Base-by-base conservation (phyloP, 2,888 invertebrate genomes). In the Adelognathus sp. region DNA sequence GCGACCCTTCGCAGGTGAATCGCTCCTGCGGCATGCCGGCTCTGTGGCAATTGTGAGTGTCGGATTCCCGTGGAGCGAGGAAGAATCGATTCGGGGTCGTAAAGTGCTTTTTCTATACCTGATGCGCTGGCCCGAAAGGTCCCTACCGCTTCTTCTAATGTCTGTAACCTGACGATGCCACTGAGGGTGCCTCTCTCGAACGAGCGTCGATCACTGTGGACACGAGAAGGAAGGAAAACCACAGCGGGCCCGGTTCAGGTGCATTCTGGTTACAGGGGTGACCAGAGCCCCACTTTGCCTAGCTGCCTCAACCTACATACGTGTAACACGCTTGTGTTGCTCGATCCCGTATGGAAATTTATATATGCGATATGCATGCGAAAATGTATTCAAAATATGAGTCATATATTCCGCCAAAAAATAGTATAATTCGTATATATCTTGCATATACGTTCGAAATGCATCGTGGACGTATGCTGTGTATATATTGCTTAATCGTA, bases 1-100 rank as follows among this genome's bases (percentile, higher is more conserved):
- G 50, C 36, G 67, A 72, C 71, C 79, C 79, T 71, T 79, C 56
- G 75, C 79, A 79, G 79, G 79, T 79, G 79, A 27, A 66, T 4
- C 18, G 69, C 31, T 54, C 21, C 41, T 64, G 50, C n/a, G n/a
- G n/a, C n/a, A 14, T 9, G 60, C 60, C 27, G 24, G 21, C 24
- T 52, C 44, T 36, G 39, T 41, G 36, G 69, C 63, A 50, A 72
- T n/a, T n/a, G 66, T 44, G 33, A 36, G 77, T 73, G 39, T 64
- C 44, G 50, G 71, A 44, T 79, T 54, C 75, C 75, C 33, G 63
- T 46, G 41, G 67, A 61, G 63, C 39, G 33, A 31, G 63, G 50
- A 71, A 64, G 63, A 67, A 72, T 64, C 67, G 60, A 24, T 54
- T 50, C 14, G 36, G 67, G 54, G 41, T 71, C 71, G 61, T 9